These are phyloP conservation scores for Charaxes varanes DNA, from an alignment of 1,140 invertebrate species.

Conservation along the genomic window DNA sequence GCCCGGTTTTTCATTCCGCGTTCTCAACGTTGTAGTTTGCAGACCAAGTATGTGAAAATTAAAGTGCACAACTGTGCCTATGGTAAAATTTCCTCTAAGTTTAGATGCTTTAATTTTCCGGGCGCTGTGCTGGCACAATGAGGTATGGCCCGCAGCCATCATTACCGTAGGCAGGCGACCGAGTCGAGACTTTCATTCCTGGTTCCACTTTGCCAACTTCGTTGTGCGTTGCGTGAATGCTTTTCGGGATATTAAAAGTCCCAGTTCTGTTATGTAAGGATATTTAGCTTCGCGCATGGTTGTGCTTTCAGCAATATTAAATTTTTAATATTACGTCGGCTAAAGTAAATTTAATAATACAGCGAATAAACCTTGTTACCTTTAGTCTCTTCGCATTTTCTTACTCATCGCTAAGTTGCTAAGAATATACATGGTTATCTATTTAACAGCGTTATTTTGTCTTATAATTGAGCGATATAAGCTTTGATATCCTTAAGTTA, in stretches of 20 bases:
- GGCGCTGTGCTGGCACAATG: constrained; percentile 30
- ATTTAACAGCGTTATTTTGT: no score
- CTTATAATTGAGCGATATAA: no score
- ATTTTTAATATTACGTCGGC: no score
- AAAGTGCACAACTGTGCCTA: constrained; percentile 25
- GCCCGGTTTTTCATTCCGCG: no score
- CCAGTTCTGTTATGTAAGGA: constrained; percentile 16
- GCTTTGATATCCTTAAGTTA: no score
- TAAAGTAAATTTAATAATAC: no score
- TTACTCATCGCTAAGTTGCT: no score
- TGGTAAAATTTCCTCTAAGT: constrained; percentile 31
- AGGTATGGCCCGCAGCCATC: constrained; percentile 30
- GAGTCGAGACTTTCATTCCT: constrained; percentile 21
- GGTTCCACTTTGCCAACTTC: constrained; percentile 22
- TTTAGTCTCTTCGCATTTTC: no score
- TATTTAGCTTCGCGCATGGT: constrained; percentile 1
- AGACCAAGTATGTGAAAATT: constrained; percentile 28
- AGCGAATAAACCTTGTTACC: no score
- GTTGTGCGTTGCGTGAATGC: constrained; percentile 29
- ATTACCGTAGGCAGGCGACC: constrained; percentile 25
- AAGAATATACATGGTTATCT: no score
- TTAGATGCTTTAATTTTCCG: constrained; percentile 39
- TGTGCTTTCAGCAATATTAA: neutral
- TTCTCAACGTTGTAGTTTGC: no score
- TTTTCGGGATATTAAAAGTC: constrained; percentile 22